Conservation (phyloP, 2,888 invertebrate genomes). For the Apomyelois bistriatella region DNA sequence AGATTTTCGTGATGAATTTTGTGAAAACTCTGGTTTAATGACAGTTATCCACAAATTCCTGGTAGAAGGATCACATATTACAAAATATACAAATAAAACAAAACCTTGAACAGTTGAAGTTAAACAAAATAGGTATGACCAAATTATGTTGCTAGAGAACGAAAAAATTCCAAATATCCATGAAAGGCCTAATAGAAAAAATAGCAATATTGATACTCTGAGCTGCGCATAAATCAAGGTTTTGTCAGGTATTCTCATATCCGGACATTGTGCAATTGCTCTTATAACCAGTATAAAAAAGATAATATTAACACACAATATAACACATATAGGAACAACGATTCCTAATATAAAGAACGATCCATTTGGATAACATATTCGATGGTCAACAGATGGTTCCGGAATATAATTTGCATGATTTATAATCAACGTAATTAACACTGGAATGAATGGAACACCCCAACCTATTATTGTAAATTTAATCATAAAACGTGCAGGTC, state of each 20-base stretch:
- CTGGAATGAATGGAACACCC: conserved; percentile 81
- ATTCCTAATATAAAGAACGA: conserved; percentile 69
- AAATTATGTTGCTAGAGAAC: conserved; percentile 67
- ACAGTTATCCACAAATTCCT: conserved; percentile 73
- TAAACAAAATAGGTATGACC: conserved; percentile 82
- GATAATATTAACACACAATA: conserved; percentile 72
- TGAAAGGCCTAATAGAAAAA: conserved; percentile 81
- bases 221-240: conserved; percentile 71
- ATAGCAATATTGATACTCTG: conserved; percentile 77
- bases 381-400: conserved; percentile 29
- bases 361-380: conserved; percentile 79
- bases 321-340: conserved; percentile 73
- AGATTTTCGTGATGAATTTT: conserved; percentile 50
- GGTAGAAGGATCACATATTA: conserved; percentile 77
- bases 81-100: conserved; percentile 81
- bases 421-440: conserved; percentile 62
- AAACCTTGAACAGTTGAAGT: conserved; percentile 82
- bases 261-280: conserved; percentile 72
- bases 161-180: conserved; percentile 82
- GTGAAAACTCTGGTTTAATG: conserved; percentile 54
- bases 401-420: conserved; percentile 71
- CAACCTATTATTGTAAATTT: conserved; percentile 83
- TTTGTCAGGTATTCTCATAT: conserved; percentile 61
- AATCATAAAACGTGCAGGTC: conserved; percentile 81
- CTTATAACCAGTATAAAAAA: conserved; percentile 78